phyloP scores from a whole-genome alignment of 2,888 invertebrate species.

The Netelia inedita region DNA sequence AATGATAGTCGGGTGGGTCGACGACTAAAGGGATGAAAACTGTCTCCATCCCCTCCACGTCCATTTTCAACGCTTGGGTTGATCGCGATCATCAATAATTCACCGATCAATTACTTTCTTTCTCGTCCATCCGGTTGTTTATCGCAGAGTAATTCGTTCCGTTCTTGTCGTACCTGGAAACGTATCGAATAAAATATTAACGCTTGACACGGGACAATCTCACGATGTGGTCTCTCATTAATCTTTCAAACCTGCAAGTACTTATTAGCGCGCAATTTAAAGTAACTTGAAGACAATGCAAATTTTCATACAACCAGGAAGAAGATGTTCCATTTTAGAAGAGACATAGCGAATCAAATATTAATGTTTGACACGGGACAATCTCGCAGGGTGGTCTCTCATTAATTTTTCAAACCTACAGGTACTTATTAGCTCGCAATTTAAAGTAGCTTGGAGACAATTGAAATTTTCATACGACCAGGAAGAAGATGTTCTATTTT shows the following conservation, averaged over 20 bases:
- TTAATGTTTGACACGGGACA: background rate
- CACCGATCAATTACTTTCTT: background rate
- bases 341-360: background rate
- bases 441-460: background rate
- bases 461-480: background rate
- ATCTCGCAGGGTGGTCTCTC: background rate
- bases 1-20: conserved; percentile 20
- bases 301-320: conserved; percentile 6
- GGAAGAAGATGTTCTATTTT: background rate
- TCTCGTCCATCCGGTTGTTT: background rate
- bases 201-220: background rate
- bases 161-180: background rate
- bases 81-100: conserved; percentile 9
- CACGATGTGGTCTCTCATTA: conserved; percentile 36
- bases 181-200: background rate
- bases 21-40: conserved; percentile 13
- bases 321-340: background rate
- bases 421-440: background rate
- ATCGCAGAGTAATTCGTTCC: background rate
- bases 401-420: conserved; percentile 35
- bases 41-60: background rate
- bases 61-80: background rate
- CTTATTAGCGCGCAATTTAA: background rate
- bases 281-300: background rate
- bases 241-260: conserved; percentile 3